phyloP scores from a whole-genome alignment of 1,140 invertebrate species.

The Pinna nobilis region DNA sequence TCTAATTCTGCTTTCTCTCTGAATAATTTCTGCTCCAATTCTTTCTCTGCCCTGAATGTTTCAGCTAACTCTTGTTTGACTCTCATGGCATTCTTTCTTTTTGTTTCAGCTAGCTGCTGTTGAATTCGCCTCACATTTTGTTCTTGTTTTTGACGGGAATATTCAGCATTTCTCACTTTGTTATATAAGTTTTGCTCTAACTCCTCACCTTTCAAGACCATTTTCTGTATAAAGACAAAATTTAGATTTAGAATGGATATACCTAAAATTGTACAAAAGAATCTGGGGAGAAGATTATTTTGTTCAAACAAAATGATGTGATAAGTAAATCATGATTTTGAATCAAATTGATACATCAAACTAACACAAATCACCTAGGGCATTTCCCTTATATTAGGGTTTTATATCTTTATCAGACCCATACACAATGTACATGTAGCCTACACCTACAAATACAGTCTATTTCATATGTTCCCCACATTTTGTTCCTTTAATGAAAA shows the following conservation, averaged over 20 bases:
- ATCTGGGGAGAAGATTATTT: too few relatives aligned
- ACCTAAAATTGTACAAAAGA: too few relatives aligned
- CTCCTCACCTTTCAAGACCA: slow-evolving; percentile 67
- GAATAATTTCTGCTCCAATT: slow-evolving; percentile 60
- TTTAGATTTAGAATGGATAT: neutral
- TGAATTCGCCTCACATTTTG: slow-evolving; percentile 60
- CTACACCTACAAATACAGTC: too few relatives aligned
- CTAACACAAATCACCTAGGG: too few relatives aligned
- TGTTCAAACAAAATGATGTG: too few relatives aligned
- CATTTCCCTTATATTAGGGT: too few relatives aligned
- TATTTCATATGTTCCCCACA: too few relatives aligned
- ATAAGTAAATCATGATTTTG: too few relatives aligned
- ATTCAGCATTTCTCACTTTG: slow-evolving; percentile 66
- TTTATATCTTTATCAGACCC: too few relatives aligned
- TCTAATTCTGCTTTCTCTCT: slow-evolving; percentile 67
- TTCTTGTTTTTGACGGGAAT: slow-evolving; percentile 68
- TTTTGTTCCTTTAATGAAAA: too few relatives aligned
- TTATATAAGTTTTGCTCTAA: slow-evolving; percentile 63
- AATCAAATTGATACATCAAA: too few relatives aligned
- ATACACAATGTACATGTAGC: too few relatives aligned
- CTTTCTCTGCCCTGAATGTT: slow-evolving; percentile 52
- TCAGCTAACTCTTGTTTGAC: slow-evolving; percentile 60
- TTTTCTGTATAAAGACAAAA: slow-evolving; percentile 53
- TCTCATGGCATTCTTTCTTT: slow-evolving; percentile 61
- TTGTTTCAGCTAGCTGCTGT: slow-evolving; percentile 56